Evolutionary conservation across 2,797 vertebrate species (phyloP).

Genomic region (Thaleichthys pacificus): DNA sequence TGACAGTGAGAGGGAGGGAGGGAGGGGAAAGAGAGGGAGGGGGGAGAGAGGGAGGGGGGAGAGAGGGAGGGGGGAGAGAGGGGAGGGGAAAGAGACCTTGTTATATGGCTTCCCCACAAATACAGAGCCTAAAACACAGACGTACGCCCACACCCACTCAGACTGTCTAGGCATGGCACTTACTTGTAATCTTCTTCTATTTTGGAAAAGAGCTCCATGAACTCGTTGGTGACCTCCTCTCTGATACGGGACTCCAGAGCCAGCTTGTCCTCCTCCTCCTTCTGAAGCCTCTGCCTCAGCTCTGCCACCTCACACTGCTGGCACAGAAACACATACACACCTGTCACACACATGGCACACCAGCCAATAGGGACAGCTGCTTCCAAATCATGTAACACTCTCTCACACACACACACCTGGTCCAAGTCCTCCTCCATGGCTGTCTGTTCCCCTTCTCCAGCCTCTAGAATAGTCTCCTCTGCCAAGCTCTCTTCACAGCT

Average conservation of each 20-base stretch:
- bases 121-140: neutral
- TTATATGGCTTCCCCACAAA: neutral
- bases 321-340: constrained; percentile 54
- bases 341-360: neutral
- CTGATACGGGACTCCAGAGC: constrained; percentile 85
- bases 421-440: constrained; percentile 61
- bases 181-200: constrained; percentile 86
- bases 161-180: neutral
- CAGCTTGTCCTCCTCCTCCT: constrained; percentile 78
- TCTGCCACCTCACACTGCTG: constrained; percentile 70
- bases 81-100: neutral
- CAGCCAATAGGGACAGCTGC: no score
- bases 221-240: constrained; percentile 85
- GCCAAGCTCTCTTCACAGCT: constrained; percentile 46
- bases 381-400: neutral
- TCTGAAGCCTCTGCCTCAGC: constrained; percentile 70
- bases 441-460: constrained; percentile 48
- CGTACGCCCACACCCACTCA: neutral
- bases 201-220: constrained; percentile 78
- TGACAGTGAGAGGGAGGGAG: neutral
- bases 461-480: constrained; percentile 40
- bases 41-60: constrained; percentile 5
- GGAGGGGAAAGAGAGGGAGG: neutral
- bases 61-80: constrained; percentile 1
- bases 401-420: constrained; percentile 1